phyloP scores from a whole-genome alignment of 2,888 invertebrate species.

The Acrocera orbiculus region DNA sequence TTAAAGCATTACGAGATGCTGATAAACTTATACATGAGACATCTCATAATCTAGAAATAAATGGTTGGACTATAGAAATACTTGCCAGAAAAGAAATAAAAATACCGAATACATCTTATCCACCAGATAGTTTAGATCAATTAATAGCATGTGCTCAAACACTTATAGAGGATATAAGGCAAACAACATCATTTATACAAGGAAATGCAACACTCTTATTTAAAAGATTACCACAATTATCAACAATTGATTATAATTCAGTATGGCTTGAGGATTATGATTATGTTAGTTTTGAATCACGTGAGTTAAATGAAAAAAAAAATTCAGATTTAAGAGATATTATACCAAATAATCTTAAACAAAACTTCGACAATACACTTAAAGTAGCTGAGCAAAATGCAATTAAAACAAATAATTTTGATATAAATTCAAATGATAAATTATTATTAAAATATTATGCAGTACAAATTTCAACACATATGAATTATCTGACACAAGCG shows the following conservation, averaged over 20 bases:
- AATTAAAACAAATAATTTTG: constrained; percentile 34
- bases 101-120: constrained; percentile 17
- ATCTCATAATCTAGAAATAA: constrained; percentile 51
- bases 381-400: constrained; percentile 50
- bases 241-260: constrained; percentile 21
- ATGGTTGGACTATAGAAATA: constrained; percentile 59
- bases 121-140: constrained; percentile 73
- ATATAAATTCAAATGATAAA: constrained; percentile 57
- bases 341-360: constrained; percentile 48
- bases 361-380: constrained; percentile 57
- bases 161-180: constrained; percentile 74
- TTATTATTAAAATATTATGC: constrained; percentile 76
- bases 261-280: constrained; percentile 76
- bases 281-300: constrained; percentile 71
- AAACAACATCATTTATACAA: constrained; percentile 79
- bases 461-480: constrained; percentile 69
- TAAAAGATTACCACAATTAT: constrained; percentile 36
- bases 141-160: constrained; percentile 73
- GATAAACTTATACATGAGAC: constrained; percentile 65
- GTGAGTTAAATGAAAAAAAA: constrained; percentile 49
- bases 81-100: constrained; percentile 34
- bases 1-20: constrained; percentile 62
- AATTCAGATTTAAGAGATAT: constrained; percentile 56
- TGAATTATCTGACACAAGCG: constrained; percentile 67
- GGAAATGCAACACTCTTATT: constrained; percentile 65